Base-by-base conservation (phyloP, 1,140 invertebrate genomes). In the Halictus rubicundus region DNA sequence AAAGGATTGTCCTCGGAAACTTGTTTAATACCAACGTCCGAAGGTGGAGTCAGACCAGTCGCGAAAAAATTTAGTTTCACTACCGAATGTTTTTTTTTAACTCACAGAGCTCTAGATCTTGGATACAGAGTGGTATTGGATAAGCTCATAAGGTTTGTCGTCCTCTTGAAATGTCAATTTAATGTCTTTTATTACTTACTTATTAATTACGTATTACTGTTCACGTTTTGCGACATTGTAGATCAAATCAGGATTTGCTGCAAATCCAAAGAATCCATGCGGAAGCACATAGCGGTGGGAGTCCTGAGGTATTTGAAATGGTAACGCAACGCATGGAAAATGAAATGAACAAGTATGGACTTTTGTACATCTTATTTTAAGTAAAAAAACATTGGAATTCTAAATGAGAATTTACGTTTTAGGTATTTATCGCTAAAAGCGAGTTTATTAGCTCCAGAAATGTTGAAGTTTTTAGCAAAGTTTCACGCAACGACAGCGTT, bases 31-130 rank as follows among this genome's bases (percentile, higher is more conserved):
- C 96, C 97, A 49, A 89, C 92, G 8, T 89, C 93, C 21, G 95
- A 95, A 80, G 93, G 94, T 49, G 93, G 95, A 66, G 90, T 87
- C 9, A 88, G 94, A 65, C 94, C 94, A 9, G 92, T 93, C 0
- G 94, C 95, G 9, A 94, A 95, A 0, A 93, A 92, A 19, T 97
- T 95, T 87, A 97, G 95, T 89, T 99, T 99, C 92, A 95, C 98
- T 3, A 98, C 97, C 0, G 97, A 98, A 90, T 96, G 97, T 88
- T 99, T 99, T 92, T 98, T 96, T 91, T 94, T 98, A 92, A 96
- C 97, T 6, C 98, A 99, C 89, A 96, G 96, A 87, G 95, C 96
- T 70, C 94, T 99, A 42, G 96, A 98, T 90, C 94, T 99, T 71
- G 97, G 97, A 52, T 96, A 97, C 87, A 94, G 96, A 64, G 96